Evolutionary conservation across 1,140 invertebrate species (phyloP).

Genomic region (Prorops nasuta): DNA sequence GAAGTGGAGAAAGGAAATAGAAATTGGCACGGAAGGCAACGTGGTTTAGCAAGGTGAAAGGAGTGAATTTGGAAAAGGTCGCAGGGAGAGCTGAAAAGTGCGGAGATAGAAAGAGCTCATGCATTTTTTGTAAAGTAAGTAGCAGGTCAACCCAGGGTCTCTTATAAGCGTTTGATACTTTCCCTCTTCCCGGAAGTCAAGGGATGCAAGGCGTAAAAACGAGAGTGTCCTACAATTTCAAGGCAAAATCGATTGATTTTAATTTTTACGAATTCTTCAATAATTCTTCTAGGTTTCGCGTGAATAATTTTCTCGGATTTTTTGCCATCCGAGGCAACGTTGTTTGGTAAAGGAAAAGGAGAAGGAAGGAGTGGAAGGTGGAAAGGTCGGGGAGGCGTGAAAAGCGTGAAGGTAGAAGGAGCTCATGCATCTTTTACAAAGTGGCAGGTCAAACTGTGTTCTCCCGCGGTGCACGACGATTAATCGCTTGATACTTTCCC

Average conservation of each 20-base stretch:
- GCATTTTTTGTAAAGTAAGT: slow-evolving; percentile 31
- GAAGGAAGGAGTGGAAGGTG: slow-evolving; percentile 4
- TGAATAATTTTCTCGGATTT: not conserved
- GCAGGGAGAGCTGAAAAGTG: not conserved
- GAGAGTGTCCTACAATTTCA: not conserved
- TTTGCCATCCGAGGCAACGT: no score
- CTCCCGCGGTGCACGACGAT: slow-evolving; percentile 2
- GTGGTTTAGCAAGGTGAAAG: not conserved
- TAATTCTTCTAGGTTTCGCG: no score
- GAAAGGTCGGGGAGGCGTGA: not conserved
- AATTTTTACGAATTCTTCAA: no score
- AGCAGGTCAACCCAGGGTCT: slow-evolving; percentile 1
- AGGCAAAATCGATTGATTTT: not conserved
- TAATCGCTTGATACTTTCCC: slow-evolving; percentile 17
- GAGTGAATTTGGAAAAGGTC: no score
- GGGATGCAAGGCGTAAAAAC: no score
- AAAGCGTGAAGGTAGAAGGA: not conserved
- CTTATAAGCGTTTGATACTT: slow-evolving; percentile 17
- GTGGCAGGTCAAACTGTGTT: not conserved
- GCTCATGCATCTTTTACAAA: slow-evolving; percentile 29
- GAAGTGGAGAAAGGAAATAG: no score
- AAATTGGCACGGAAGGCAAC: no score
- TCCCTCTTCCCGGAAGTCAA: not conserved
- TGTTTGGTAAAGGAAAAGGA: not conserved
- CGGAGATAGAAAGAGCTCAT: not conserved